A percentile compares a stretch with the other conserved stretches of the same genome.
Conservation (phyloP, 2,888 invertebrate species). For the Ophion slaviceki region DNA sequence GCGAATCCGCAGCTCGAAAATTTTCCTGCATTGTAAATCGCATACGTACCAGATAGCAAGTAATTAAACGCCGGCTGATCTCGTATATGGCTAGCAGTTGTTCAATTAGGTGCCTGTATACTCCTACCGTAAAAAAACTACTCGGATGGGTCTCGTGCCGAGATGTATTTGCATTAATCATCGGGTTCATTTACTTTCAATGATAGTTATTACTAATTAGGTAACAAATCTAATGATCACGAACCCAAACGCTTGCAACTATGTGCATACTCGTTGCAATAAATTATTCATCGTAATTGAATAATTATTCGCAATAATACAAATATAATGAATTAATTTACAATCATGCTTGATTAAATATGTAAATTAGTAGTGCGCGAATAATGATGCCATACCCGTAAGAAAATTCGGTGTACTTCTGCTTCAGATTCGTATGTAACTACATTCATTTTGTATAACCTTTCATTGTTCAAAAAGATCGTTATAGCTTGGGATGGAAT, state of each 20-base stretch:
- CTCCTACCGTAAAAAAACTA: not conserved
- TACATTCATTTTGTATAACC: not conserved
- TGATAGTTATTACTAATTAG: slow-evolving; percentile 8
- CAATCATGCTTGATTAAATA: not conserved
- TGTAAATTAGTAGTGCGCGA: not conserved
- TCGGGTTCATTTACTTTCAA: not conserved
- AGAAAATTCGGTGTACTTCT: not conserved
- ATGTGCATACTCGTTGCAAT: not conserved
- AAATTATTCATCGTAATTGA: not conserved
- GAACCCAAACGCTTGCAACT: not conserved
- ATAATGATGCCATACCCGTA: not conserved
- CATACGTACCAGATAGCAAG: slow-evolving; percentile 14
- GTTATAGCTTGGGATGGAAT: not conserved
- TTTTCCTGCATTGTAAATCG: slow-evolving; percentile 21
- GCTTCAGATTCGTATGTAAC: not conserved
- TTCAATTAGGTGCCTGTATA: not conserved
- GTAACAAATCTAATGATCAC: slow-evolving; percentile 1
- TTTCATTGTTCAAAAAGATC: not conserved
- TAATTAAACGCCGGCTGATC: slow-evolving; percentile 9
- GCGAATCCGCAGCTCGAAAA: slow-evolving; percentile 3
- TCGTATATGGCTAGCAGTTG: not conserved
- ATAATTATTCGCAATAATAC: not conserved
- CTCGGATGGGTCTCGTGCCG: not conserved
- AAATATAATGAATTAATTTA: not conserved
- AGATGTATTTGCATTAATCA: not conserved